Evolutionary conservation across 1,140 invertebrate species (phyloP).

Genomic region (Bactericera cockerelli): DNA sequence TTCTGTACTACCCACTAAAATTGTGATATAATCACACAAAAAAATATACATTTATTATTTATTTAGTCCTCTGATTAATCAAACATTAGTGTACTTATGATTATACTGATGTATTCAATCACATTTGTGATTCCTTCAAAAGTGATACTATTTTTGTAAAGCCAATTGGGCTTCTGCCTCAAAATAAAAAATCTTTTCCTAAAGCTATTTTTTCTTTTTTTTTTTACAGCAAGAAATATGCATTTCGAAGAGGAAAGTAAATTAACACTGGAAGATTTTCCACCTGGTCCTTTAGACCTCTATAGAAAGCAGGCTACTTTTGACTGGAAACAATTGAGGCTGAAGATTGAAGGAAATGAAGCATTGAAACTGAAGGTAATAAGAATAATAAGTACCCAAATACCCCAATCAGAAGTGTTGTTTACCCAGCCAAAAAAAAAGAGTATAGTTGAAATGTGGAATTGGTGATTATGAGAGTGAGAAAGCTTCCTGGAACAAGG

Average conservation of each 20-base stretch:
- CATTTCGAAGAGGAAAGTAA: background rate
- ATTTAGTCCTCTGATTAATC: too few relatives aligned
- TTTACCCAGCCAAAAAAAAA: too few relatives aligned
- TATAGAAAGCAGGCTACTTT: slow-evolving; percentile 64
- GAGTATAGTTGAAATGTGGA: background rate
- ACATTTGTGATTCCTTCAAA: too few relatives aligned
- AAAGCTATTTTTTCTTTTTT: background rate
- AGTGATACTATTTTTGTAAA: too few relatives aligned
- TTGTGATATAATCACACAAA: too few relatives aligned
- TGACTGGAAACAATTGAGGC: slow-evolving; percentile 64
- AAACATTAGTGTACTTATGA: too few relatives aligned
- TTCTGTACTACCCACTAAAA: too few relatives aligned
- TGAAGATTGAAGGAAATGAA: slow-evolving; percentile 49
- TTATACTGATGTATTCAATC: too few relatives aligned
- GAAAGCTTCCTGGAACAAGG: too few relatives aligned
- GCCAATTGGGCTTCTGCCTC: too few relatives aligned
- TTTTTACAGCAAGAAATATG: background rate
- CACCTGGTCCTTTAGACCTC: slow-evolving; percentile 36
- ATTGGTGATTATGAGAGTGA: background rate
- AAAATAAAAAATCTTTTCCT: too few relatives aligned
- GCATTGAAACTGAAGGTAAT: slow-evolving; percentile 34
- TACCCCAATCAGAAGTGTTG: background rate
- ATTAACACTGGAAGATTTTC: slow-evolving; percentile 17
- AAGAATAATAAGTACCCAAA: background rate
- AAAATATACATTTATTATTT: too few relatives aligned